Percentiles rank a stretch among this genome's conserved stretches.
phyloP scores from a whole-genome alignment of 2,113 vertebrate species.

The Protomyctophum bolini region DNA sequence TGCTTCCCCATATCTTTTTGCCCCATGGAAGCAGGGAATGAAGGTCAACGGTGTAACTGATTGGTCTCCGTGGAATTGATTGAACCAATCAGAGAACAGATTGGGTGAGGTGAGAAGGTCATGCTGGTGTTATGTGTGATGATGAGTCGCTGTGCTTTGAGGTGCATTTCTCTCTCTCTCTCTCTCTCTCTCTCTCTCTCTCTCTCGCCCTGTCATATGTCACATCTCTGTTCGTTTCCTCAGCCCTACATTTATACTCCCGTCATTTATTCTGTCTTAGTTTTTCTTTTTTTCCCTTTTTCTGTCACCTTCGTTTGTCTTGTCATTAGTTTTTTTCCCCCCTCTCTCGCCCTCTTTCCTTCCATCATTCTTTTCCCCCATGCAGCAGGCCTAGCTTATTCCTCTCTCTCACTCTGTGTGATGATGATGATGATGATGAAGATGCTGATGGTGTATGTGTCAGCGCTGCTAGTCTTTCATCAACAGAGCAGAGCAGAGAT shows the following conservation, averaged over 20 bases:
- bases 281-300: neutral
- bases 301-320: neutral
- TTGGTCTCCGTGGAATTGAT: constrained; percentile 28
- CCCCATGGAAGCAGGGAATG: neutral
- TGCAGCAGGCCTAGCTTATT: neutral
- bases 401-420: neutral
- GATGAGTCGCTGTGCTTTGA: neutral
- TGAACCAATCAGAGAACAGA: constrained; percentile 28
- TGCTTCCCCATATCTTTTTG: neutral
- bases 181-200: neutral
- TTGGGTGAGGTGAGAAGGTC: constrained; percentile 6
- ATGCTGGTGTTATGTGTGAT: neutral
- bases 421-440: neutral
- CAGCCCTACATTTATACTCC: no score
- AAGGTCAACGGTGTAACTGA: constrained; percentile 20
- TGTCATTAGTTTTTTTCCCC: neutral
- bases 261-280: neutral
- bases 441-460: neutral
- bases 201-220: neutral
- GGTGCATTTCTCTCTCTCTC: neutral
- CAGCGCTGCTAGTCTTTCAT: neutral
- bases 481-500: neutral
- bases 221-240: no score
- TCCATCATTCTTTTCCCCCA: neutral
- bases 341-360: neutral